These are phyloP conservation scores for Subacronicta megacephala DNA, from an alignment of 2,888 invertebrate species.

Conservation along the genomic window DNA sequence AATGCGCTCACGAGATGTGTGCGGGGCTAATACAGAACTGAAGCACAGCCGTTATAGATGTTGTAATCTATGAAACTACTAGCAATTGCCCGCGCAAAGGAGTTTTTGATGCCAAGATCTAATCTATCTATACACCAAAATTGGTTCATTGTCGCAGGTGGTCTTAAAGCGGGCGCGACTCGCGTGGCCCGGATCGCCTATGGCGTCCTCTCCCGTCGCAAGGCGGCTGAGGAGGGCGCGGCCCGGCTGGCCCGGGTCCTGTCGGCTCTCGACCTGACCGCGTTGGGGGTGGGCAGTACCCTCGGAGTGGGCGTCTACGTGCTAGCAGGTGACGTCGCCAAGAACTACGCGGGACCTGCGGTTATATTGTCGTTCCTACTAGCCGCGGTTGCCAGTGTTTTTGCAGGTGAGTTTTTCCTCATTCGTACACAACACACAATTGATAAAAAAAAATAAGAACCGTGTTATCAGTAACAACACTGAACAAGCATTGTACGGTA, in stretches of 20 bases:
- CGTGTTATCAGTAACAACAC: too few species aligned
- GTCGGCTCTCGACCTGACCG: conserved; percentile 94
- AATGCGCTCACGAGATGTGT: too few species aligned
- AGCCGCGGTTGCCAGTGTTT: conserved; percentile 96
- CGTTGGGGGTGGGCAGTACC: conserved; percentile 94
- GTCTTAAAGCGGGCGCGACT: conserved; percentile 78
- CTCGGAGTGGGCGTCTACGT: conserved; percentile 98
- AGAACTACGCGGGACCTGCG: conserved; percentile 95
- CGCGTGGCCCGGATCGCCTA: conserved; percentile 76
- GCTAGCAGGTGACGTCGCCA: conserved; percentile 95
- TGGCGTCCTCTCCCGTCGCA: conserved; percentile 80
- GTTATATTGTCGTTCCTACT: conserved; percentile 96
- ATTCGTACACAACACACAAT: too few species aligned
- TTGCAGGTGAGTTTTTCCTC: conserved; percentile 91
- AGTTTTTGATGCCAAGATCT: too few species aligned
- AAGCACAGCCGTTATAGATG: too few species aligned
- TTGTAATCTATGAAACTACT: too few species aligned
- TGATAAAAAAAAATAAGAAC: too few species aligned
- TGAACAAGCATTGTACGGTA: too few species aligned
- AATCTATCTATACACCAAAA: too few species aligned
- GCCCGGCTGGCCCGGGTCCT: conserved; percentile 92
- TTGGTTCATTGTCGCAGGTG: too few species aligned
- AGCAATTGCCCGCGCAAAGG: too few species aligned
- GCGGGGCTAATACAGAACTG: too few species aligned
- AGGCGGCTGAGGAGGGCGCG: conserved; percentile 84